Percentiles rank a stretch among this genome's conserved stretches.
phyloP scores from a whole-genome alignment of 2,113 vertebrate genomes.

The Corydoras sp. region DNA sequence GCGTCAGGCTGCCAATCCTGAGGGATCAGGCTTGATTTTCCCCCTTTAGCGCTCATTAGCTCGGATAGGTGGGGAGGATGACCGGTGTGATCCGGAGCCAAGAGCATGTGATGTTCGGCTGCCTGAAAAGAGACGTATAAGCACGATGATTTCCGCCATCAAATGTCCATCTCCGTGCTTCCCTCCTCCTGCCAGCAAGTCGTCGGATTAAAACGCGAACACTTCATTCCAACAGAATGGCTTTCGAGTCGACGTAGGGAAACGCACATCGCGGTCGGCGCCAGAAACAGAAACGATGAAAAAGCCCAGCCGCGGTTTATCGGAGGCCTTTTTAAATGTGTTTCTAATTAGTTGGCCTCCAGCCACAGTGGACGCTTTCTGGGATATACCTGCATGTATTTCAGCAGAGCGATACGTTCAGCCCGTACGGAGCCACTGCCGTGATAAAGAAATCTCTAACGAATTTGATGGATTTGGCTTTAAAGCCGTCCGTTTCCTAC shows the following conservation, averaged over 20 bases:
- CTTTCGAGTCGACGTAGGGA: neutral
- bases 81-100: constrained; percentile 26
- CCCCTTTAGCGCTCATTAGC: constrained; percentile 26
- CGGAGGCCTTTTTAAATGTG: too few relatives aligned
- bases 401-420: too few relatives aligned
- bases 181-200: constrained; percentile 14
- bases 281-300: neutral
- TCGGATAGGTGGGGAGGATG: constrained; percentile 21
- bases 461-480: too few relatives aligned
- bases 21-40: constrained; percentile 34
- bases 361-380: too few relatives aligned
- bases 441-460: too few relatives aligned
- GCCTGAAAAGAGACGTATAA: constrained; percentile 44
- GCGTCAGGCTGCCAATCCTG: constrained; percentile 31
- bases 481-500: too few relatives aligned
- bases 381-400: too few relatives aligned
- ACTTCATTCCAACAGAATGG: neutral
- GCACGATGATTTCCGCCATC: constrained; percentile 45
- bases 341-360: too few relatives aligned
- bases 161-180: constrained; percentile 30
- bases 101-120: constrained; percentile 41
- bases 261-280: neutral
- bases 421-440: too few relatives aligned
- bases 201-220: constrained; percentile 18
- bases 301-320: too few relatives aligned